Evolutionary conservation across 2,797 vertebrate genomes (phyloP).

Genomic region (Poecile montanus): DNA sequence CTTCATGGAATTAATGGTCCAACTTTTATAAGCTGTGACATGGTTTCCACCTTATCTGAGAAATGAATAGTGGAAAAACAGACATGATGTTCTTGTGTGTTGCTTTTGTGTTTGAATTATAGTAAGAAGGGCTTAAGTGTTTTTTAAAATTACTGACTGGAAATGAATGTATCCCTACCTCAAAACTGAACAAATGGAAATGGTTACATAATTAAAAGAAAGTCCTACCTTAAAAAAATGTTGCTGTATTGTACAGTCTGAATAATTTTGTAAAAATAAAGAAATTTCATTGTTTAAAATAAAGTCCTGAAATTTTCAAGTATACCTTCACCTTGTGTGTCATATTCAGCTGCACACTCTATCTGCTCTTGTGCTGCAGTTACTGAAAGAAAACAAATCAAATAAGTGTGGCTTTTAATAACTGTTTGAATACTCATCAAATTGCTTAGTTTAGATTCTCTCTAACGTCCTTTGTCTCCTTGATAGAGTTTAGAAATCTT

Average conservation of each 20-base stretch:
- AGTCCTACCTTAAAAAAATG: neutral
- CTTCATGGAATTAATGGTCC: neutral
- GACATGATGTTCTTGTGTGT: neutral
- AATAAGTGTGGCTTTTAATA: neutral
- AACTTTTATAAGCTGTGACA: neutral
- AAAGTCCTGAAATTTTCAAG: neutral
- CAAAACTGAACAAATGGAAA: neutral
- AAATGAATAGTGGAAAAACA: neutral
- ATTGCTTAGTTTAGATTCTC: neutral
- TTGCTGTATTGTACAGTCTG: neutral
- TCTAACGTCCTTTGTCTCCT: neutral
- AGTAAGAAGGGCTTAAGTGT: neutral
- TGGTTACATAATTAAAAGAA: neutral
- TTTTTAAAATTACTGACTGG: neutral
- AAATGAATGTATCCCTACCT: neutral
- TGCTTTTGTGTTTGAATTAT: neutral
- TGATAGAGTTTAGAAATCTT: neutral
- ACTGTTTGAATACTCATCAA: neutral
- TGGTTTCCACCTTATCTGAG: neutral
- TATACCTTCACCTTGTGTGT: neutral
- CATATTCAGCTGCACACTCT: accelerated
- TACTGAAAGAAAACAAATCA: neutral
- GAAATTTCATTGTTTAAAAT: neutral
- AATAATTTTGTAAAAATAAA: neutral
- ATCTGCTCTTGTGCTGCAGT: neutral